Evolutionary conservation across 2,888 invertebrate genomes (phyloP).

Genomic region (Melanostoma mellinum): DNA sequence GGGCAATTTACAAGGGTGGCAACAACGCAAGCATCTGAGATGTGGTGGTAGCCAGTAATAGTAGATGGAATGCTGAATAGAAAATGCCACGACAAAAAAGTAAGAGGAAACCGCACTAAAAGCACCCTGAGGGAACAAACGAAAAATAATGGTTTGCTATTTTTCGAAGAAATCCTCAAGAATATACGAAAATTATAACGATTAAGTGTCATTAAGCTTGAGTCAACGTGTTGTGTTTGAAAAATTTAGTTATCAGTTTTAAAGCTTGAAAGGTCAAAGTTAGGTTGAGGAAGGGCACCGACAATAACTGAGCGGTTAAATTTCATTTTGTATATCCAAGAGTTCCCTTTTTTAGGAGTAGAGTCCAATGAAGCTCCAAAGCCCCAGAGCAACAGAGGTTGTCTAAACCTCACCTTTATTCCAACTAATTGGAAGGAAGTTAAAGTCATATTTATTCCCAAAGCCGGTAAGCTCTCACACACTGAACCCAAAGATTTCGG

Average conservation of each 20-base stretch:
- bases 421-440: too few species aligned
- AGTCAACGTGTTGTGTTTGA: not conserved
- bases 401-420: too few species aligned
- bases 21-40: slow-evolving; percentile 57
- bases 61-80: slow-evolving; percentile 5
- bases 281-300: too few species aligned
- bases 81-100: slow-evolving; percentile 12
- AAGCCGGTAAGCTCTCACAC: too few species aligned
- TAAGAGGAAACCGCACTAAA: slow-evolving; percentile 6
- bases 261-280: too few species aligned
- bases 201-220: slow-evolving; percentile 39
- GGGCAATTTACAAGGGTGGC: slow-evolving; percentile 72
- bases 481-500: too few species aligned
- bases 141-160: slow-evolving; percentile 67
- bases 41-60: not conserved
- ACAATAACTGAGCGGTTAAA: too few species aligned
- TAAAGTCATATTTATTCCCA: too few species aligned
- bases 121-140: slow-evolving; percentile 52
- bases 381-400: too few species aligned
- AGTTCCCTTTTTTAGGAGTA: too few species aligned
- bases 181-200: slow-evolving; percentile 70
- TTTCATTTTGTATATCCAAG: too few species aligned
- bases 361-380: too few species aligned
- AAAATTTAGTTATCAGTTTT: not conserved
- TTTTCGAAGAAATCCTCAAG: slow-evolving; percentile 67